phyloP scores from a whole-genome alignment of 2,888 invertebrate genomes.

The Margaritifera margaritifera region DNA sequence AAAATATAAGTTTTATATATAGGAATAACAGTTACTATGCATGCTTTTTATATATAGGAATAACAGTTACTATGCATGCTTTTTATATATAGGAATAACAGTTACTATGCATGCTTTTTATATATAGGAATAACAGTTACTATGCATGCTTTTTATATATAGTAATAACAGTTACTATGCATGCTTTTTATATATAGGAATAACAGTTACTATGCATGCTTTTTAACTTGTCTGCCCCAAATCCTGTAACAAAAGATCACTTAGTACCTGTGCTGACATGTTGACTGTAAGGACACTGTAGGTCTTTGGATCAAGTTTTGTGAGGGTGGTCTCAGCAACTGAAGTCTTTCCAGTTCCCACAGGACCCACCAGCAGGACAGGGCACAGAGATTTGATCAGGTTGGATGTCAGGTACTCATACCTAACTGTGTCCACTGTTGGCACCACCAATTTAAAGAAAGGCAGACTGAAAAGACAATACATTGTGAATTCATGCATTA shows the following conservation, averaged over 20 bases:
- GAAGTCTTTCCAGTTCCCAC: conserved; percentile 90
- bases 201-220: too few relatives aligned
- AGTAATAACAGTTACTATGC: too few relatives aligned
- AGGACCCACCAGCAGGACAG: conserved; percentile 86
- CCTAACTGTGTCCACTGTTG: conserved; percentile 90
- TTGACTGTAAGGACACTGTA: conserved; percentile 84
- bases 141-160: too few relatives aligned
- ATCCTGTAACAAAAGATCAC: background rate
- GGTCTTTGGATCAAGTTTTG: conserved; percentile 76
- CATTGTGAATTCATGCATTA: background rate
- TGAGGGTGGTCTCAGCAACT: conserved; percentile 81
- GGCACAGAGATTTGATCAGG: conserved; percentile 80
- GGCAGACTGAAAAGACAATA: conserved; percentile 77
- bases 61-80: too few relatives aligned
- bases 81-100: too few relatives aligned
- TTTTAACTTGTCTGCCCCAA: too few relatives aligned
- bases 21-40: too few relatives aligned
- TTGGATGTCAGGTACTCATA: conserved; percentile 83
- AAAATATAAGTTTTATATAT: too few relatives aligned
- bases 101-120: too few relatives aligned
- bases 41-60: too few relatives aligned
- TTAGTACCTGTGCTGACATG: conserved; percentile 85
- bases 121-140: too few relatives aligned
- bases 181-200: too few relatives aligned
- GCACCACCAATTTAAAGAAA: conserved; percentile 88